phyloP scores from a whole-genome alignment of 2,888 invertebrate genomes.

The Leptura quadrifasciata region DNA sequence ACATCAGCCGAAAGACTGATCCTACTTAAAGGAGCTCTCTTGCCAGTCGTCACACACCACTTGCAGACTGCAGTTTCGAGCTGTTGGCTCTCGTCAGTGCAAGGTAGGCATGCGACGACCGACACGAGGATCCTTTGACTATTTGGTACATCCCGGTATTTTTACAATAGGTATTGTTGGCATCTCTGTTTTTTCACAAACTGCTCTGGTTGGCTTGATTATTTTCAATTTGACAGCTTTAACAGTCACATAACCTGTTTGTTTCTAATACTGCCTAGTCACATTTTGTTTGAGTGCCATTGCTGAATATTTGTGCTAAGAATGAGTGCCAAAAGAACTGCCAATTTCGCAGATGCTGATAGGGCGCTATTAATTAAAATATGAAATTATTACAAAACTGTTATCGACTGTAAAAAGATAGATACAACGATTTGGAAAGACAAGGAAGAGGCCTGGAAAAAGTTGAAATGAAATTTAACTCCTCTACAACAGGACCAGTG shows the following conservation, averaged over 20 bases:
- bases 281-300: neutral
- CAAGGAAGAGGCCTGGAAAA: constrained; percentile 17
- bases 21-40: too few species aligned
- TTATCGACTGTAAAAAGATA: constrained; percentile 19
- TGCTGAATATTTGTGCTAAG: neutral
- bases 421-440: constrained; percentile 21
- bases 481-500: neutral
- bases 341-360: constrained; percentile 14
- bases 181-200: neutral
- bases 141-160: too few species aligned
- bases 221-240: constrained; percentile 5
- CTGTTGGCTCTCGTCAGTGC: too few species aligned
- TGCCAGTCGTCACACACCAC: too few species aligned
- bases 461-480: constrained; percentile 11
- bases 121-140: too few species aligned
- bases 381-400: neutral
- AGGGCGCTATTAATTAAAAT: constrained; percentile 18
- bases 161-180: neutral
- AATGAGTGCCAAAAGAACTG: neutral
- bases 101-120: too few species aligned
- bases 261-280: neutral
- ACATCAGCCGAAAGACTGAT: too few species aligned
- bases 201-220: neutral
- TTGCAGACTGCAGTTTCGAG: too few species aligned
- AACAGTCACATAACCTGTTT: neutral